phyloP scores from a whole-genome alignment of 2,797 vertebrate genomes.

The Distichodus sexfasciatus region DNA sequence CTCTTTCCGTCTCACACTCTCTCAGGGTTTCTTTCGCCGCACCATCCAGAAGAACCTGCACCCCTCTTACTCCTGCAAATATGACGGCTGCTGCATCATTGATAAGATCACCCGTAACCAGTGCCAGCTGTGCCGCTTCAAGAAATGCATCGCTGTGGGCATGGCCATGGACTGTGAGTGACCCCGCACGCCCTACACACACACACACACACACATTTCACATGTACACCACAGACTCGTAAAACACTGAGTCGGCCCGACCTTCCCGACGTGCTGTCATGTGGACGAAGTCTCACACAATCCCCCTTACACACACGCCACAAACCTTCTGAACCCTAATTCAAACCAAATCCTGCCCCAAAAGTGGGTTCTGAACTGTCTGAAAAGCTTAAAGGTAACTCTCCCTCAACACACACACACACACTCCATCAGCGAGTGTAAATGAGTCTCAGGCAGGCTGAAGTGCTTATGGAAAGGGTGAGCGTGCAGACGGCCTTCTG shows the following conservation, averaged over 20 bases:
- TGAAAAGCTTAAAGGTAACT: too few relatives aligned
- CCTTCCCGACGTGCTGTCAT: not conserved
- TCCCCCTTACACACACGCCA: not conserved
- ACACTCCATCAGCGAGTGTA: constrained; percentile 3
- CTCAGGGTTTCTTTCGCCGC: constrained; percentile 93
- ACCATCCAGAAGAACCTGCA: constrained; percentile 99
- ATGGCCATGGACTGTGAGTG: constrained; percentile 98
- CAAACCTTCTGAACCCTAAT: too few relatives aligned
- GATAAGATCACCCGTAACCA: constrained; percentile 99
- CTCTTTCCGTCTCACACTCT: not conserved
- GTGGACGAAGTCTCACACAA: not conserved
- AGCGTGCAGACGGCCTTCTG: not conserved
- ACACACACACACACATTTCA: constrained; percentile 17
- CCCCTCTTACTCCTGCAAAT: constrained; percentile 94
- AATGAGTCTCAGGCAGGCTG: constrained; percentile 26
- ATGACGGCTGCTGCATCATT: constrained; percentile 96
- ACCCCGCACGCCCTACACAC: not conserved
- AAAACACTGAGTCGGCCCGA: not conserved
- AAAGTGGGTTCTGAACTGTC: too few relatives aligned
- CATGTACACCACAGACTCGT: not conserved
- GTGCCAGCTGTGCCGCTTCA: constrained; percentile 98
- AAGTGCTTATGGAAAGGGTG: constrained; percentile 3
- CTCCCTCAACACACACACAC: not conserved
- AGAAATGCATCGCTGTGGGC: constrained; percentile 96
- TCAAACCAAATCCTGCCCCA: not conserved